Evolutionary conservation across 1,140 invertebrate species (phyloP).

Genomic region (Chironomus tepperi): DNA sequence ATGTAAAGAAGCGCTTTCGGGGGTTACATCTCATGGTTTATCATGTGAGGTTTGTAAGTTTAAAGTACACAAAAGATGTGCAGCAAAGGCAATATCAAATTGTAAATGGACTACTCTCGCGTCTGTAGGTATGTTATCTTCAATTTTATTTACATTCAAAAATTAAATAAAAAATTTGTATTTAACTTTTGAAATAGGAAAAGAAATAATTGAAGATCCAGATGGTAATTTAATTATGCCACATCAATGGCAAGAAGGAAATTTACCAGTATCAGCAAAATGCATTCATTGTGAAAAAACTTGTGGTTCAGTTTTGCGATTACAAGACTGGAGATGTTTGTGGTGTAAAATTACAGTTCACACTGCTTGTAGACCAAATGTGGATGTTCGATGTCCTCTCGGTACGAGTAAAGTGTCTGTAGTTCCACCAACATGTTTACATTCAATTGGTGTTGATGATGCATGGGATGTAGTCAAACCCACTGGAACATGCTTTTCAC

Average conservation of each 20-base stretch:
- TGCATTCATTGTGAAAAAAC: slow-evolving; percentile 93
- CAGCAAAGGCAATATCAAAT: slow-evolving; percentile 80
- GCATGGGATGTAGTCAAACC: slow-evolving; percentile 81
- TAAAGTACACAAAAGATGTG: slow-evolving; percentile 91
- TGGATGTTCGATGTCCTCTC: slow-evolving; percentile 65
- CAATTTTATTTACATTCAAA: not conserved
- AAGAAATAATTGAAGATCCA: slow-evolving; percentile 85
- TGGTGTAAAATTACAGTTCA: slow-evolving; percentile 94
- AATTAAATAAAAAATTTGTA: not conserved
- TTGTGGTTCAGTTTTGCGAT: slow-evolving; percentile 85
- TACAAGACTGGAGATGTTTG: slow-evolving; percentile 93
- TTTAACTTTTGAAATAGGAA: slow-evolving; percentile 44
- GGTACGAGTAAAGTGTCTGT: slow-evolving; percentile 83
- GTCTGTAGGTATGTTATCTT: slow-evolving; percentile 48
- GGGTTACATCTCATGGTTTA: slow-evolving; percentile 86
- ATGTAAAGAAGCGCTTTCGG: slow-evolving; percentile 82
- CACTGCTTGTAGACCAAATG: slow-evolving; percentile 70
- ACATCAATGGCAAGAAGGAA: slow-evolving; percentile 97
- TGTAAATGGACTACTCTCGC: slow-evolving; percentile 96
- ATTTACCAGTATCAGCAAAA: slow-evolving; percentile 87
- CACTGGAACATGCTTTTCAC: slow-evolving; percentile 51
- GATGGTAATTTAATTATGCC: slow-evolving; percentile 90
- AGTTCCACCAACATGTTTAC: slow-evolving; percentile 84
- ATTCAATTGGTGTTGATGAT: slow-evolving; percentile 81
- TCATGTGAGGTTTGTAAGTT: slow-evolving; percentile 96